A percentile compares a stretch with the other conserved stretches of the same genome.
These are phyloP conservation scores for Zonotrichia leucophrys DNA, from an alignment of 2,113 vertebrate species.

Conservation along the genomic window DNA sequence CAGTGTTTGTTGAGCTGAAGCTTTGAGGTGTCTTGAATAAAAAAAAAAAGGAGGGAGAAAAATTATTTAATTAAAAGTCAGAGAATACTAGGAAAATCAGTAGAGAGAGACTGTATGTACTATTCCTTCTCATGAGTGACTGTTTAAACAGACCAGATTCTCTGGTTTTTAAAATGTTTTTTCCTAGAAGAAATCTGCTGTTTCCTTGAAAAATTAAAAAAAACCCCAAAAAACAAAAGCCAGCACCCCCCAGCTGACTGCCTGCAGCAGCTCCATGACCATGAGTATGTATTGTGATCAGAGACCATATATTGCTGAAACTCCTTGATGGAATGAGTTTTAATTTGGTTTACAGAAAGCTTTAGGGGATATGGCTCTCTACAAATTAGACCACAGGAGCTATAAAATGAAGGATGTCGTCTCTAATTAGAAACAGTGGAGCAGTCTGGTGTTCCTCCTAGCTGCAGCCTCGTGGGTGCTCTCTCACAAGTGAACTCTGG, in stretches of 20 bases:
- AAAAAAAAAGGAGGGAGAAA: not conserved
- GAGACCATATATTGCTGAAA: conserved; percentile 35
- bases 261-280: conserved; percentile 8
- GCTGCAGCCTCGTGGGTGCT: not conserved
- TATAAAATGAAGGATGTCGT: conserved; percentile 68
- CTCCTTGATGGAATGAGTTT: conserved; percentile 65
- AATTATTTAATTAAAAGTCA: conserved; percentile 13
- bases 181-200: conserved; percentile 27
- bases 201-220: conserved; percentile 1
- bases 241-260: not conserved
- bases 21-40: conserved; percentile 10
- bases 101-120: not conserved
- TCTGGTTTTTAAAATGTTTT: conserved; percentile 6
- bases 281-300: conserved; percentile 27
- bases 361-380: conserved; percentile 59
- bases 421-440: conserved; percentile 66
- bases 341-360: conserved; percentile 67
- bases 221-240: not conserved
- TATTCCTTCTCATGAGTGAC: not conserved
- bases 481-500: conserved; percentile 26
- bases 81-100: conserved; percentile 9
- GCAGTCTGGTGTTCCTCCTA: conserved; percentile 47
- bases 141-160: conserved; percentile 33
- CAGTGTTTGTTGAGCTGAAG: not conserved
- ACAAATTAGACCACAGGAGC: conserved; percentile 66